Percentiles rank a stretch among this genome's conserved stretches.
Evolutionary conservation across 2,888 invertebrate species (phyloP).

Genomic region (Trissolcus japonicus): DNA sequence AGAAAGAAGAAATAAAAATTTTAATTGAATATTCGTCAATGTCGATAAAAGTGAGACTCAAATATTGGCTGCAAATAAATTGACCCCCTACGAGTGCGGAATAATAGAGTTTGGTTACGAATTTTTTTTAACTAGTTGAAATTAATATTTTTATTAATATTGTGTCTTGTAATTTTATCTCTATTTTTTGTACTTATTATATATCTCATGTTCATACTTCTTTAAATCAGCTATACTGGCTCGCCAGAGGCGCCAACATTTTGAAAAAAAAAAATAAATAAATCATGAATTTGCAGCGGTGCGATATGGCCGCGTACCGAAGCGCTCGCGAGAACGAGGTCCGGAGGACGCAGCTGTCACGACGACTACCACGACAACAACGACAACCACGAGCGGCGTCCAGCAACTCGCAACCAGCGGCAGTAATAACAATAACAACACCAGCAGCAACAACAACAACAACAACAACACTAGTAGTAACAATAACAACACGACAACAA

Average conservation of each 20-base stretch:
- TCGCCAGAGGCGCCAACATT: too few relatives aligned
- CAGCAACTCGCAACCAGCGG: conserved; percentile 65
- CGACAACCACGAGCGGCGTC: conserved; percentile 64
- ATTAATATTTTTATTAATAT: too few relatives aligned
- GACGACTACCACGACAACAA: conserved; percentile 73
- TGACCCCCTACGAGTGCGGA: not conserved
- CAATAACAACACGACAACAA: conserved; percentile 70
- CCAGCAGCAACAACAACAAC: conserved; percentile 64
- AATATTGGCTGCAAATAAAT: conserved; percentile 3
- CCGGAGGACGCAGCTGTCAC: conserved; percentile 78
- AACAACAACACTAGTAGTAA: conserved; percentile 69
- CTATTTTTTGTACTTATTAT: too few relatives aligned
- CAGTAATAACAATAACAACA: conserved; percentile 66
- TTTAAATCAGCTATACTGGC: too few relatives aligned
- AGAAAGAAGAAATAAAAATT: not conserved
- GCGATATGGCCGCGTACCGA: conserved; percentile 96
- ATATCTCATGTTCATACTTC: too few relatives aligned
- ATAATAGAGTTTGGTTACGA: not conserved
- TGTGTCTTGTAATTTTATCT: too few relatives aligned
- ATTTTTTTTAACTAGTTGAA: too few relatives aligned
- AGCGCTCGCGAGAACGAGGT: conserved; percentile 90
- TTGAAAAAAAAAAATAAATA: too few relatives aligned
- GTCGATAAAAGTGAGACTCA: not conserved
- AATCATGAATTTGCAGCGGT: conserved; percentile 82
- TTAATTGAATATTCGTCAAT: conserved; percentile 12